Percentiles rank a stretch among this genome's conserved stretches.
Evolutionary conservation across 2,797 vertebrate species (phyloP).

Genomic region (Trachops cirrhosus): DNA sequence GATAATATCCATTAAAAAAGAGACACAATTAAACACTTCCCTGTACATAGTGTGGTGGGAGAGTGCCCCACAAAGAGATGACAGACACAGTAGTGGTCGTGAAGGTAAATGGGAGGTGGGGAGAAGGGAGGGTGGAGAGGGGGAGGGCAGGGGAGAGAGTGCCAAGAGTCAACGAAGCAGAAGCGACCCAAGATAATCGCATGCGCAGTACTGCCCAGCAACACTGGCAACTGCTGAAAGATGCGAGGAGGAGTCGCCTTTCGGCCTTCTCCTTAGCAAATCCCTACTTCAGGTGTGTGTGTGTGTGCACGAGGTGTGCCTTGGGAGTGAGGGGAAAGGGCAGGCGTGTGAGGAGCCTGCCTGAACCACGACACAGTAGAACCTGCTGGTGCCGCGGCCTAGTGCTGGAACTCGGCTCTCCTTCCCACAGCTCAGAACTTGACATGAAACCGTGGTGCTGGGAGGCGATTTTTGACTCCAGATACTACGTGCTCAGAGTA

Average conservation of each 20-base stretch:
- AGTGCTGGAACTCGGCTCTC: neutral
- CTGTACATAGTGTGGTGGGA: neutral
- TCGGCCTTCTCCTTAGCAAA: neutral
- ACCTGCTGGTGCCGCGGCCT: neutral
- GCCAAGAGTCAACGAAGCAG: neutral
- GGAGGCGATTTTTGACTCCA: neutral
- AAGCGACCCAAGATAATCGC: neutral
- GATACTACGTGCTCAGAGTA: neutral
- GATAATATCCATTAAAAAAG: neutral
- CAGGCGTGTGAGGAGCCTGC: neutral
- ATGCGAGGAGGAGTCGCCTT: neutral
- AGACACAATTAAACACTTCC: neutral
- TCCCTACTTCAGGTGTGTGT: neutral
- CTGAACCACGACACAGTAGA: neutral
- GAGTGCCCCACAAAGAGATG: neutral
- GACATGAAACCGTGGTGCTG: neutral
- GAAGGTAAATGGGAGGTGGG: neutral
- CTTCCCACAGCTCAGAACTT: neutral
- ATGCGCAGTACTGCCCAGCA: neutral
- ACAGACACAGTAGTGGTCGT: neutral
- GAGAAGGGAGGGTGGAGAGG: fast-evolving
- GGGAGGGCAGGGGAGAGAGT: fast-evolving
- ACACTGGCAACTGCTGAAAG: neutral
- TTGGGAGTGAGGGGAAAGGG: too few species aligned
- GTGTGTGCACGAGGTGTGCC: too few species aligned